Conservation (phyloP, 2,113 vertebrate genomes). For the Pionites leucogaster region DNA sequence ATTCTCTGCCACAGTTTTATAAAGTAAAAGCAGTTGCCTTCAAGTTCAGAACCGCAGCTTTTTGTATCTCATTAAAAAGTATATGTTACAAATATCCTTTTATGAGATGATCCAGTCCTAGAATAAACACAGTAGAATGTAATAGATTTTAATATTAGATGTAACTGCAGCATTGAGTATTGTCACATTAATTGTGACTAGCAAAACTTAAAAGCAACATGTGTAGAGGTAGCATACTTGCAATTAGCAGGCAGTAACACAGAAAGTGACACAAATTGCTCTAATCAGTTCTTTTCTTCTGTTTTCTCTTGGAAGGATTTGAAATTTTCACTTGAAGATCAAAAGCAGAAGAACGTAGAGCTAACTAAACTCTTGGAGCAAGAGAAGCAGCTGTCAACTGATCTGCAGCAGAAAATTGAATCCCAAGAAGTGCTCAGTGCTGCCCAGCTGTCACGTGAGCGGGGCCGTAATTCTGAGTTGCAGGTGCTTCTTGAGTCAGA, state of each 20-base stretch:
- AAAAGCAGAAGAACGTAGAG: slow-evolving; percentile 76
- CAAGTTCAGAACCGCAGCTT: not conserved
- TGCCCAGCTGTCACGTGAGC: slow-evolving; percentile 76
- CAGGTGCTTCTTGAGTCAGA: slow-evolving; percentile 90
- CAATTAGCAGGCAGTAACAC: not conserved
- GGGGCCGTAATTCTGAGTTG: slow-evolving; percentile 80
- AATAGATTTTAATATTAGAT: not conserved
- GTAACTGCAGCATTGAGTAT: not conserved
- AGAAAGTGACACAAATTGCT: not conserved
- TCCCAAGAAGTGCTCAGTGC: slow-evolving; percentile 75
- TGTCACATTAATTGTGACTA: not conserved
- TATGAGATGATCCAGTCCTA: not conserved
- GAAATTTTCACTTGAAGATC: slow-evolving; percentile 83
- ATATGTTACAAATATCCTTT: not conserved
- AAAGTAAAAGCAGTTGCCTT: not conserved
- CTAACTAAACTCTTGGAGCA: slow-evolving; percentile 81
- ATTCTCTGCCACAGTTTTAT: not conserved
- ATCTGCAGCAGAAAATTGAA: slow-evolving; percentile 80
- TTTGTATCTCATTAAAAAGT: not conserved
- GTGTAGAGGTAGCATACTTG: not conserved
- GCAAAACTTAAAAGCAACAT: not conserved
- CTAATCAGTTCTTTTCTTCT: not conserved
- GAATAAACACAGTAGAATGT: not conserved
- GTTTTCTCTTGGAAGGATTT: slow-evolving; percentile 81
- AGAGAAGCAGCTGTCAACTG: slow-evolving; percentile 78